Evolutionary conservation across 2,797 vertebrate genomes (phyloP), one percentile per base, ranked within the genome.

Genomic region (Orientallactaga sibirica): DNA sequence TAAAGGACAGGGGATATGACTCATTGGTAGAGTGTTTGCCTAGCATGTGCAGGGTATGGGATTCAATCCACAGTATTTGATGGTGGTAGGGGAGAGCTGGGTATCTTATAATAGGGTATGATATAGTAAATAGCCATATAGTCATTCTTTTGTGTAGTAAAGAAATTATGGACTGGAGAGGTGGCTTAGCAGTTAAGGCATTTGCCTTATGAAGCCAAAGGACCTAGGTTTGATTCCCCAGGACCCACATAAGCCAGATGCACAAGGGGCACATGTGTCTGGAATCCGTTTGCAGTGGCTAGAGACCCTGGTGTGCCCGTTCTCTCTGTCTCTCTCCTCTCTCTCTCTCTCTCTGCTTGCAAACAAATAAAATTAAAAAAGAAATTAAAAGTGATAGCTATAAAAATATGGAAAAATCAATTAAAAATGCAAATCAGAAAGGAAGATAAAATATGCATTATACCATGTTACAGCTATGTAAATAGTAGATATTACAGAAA

Each of bases 401-500:
- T 88, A 67, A 33, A 68, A 77, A 29, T 67, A 33, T 43, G 27
- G 80, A 92, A 84, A 84, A 64, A 41, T 82, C n/a, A 66, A 55
- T 16, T 73, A 16, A 20, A 75, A 92, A 88, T 24, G 33, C 76
- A 67, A 82, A 83, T 84, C n/a, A 61, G 71, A 80, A 78, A 76
- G 90, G 86, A 91, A 82, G 66, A 75, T 55, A 73, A 89, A 43
- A 64, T 18, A 5, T 37, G 3, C 16, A 73, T 84, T 70, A 62
- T 15, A 43, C 22, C 27, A 37, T 55, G 66, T 81, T 24, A 73
- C 0, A 64, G 67, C 41, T 41, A 77, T 24, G 19, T 80, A 86
- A 85, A 83, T 89, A 84, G 15, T 0, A 86, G 12, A 9, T 25
- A 79, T 25, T 58, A 55, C 37, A 27, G 55, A 66, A 92, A 61